Base-by-base conservation (phyloP, 1,140 invertebrate genomes). In the Brachystomella parvula region DNA sequence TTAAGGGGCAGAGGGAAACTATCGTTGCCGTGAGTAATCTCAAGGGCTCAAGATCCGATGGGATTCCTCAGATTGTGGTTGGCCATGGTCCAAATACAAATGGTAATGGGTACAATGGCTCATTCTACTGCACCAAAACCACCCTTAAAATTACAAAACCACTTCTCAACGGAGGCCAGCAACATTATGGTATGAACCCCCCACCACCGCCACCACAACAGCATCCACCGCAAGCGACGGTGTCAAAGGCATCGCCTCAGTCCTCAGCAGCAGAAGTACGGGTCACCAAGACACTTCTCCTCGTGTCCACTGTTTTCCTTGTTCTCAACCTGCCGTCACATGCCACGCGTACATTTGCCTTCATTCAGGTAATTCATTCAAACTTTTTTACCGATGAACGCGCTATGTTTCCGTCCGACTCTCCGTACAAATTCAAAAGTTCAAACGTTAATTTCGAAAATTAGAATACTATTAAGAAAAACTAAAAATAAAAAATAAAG, bases 231-330 rank as follows among this genome's bases (percentile, higher is more conserved):
- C 33, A 17, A 33, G 30, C 6, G 61, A 24, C n/a, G n/a, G 24
- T 47, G 35, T 28, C 12, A 35, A 28, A 3, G 26, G 44, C 30
- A 19, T n/a, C 30, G 9, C 30, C 47, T 44, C 35, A 24, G 15
- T 47, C 33, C 59, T n/a, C 56, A 2, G 31, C 32, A 1, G 61
- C 66, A 2, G 66, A 68, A 60, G 29, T 65, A 3, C 49, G 66
- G 2, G 66, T 91, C n/a, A 92, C 88, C 1, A 85, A 88, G 75
- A 90, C 90, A 86, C 80, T 92, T 9, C 80, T 92, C 0, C 78
- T 90, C 29, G 87, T 91, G 3, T 90, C 88, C 1, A 84, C 85
- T 1, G 86, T 88, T 1, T 92, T 90, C 76, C 83, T 92, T 1
- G 80, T 84, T 33, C 80, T 92, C 28, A 92, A 92, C 78, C 75